Evolutionary conservation across 1,140 invertebrate species (phyloP).

Genomic region (Eurosta solidaginis): DNA sequence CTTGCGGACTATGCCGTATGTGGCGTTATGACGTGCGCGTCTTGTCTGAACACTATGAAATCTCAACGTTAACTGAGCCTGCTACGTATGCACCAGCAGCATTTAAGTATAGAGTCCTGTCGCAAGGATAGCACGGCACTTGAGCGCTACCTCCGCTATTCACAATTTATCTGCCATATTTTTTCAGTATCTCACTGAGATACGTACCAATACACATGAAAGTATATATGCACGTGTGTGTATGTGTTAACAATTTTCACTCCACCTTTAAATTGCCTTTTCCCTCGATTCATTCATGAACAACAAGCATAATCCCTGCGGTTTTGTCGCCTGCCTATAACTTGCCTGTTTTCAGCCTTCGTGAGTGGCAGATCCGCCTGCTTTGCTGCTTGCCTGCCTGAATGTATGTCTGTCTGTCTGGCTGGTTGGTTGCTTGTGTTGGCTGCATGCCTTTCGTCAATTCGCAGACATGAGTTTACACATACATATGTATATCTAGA

Average conservation of each 20-base stretch:
- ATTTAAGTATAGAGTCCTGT: not conserved
- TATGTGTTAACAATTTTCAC: slow-evolving; percentile 41
- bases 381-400: not conserved
- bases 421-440: not conserved
- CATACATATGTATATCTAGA: not conserved
- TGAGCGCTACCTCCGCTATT: not conserved
- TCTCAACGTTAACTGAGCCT: not conserved
- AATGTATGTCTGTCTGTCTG: not conserved
- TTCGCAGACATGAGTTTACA: not conserved
- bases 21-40: not conserved
- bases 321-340: not conserved
- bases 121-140: not conserved
- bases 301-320: not conserved
- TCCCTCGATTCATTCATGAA: slow-evolving; percentile 1
- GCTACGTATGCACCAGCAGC: not conserved
- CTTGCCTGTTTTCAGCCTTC: not conserved
- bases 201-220: not conserved
- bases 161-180: not conserved
- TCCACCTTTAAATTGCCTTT: not conserved
- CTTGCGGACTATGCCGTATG: not conserved
- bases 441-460: slow-evolving; percentile 10
- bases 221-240: not conserved
- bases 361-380: not conserved
- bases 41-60: not conserved
- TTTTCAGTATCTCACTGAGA: not conserved